A percentile compares a stretch with the other conserved stretches of the same genome.
phyloP scores from a whole-genome alignment of 2,888 invertebrate genomes.

The Caradrina clavipalpis region DNA sequence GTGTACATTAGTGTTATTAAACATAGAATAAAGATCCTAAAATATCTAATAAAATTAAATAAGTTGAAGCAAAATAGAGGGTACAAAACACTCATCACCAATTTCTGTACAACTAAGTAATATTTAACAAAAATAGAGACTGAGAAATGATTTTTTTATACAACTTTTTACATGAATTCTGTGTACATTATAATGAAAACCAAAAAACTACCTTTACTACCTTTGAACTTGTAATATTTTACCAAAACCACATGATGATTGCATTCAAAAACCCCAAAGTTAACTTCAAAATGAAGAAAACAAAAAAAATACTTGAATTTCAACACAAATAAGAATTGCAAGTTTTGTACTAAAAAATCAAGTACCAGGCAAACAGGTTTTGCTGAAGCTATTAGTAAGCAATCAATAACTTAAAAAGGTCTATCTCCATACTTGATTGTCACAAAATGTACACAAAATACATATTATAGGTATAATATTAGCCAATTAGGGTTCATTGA shows the following conservation, averaged over 20 bases:
- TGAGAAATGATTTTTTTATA: no score
- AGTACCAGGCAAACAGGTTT: slow-evolving; percentile 52
- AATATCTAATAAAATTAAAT: no score
- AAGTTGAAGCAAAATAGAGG: no score
- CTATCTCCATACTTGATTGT: slow-evolving; percentile 16
- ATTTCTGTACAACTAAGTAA: no score
- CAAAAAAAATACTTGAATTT: background rate
- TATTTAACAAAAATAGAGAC: no score
- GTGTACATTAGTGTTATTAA: no score
- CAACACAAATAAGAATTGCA: slow-evolving; percentile 22
- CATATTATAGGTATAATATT: slow-evolving; percentile 24
- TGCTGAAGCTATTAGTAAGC: slow-evolving; percentile 16
- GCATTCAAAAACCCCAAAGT: slow-evolving; percentile 4
- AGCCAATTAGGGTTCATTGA: slow-evolving; percentile 48
- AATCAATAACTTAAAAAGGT: slow-evolving; percentile 46
- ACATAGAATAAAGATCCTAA: background rate
- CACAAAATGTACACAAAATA: slow-evolving; percentile 36
- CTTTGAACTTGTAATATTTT: background rate
- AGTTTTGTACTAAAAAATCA: slow-evolving; percentile 27
- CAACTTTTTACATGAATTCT: no score
- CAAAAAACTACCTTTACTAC: background rate
- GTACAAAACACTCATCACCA: no score
- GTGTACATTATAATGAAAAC: background rate
- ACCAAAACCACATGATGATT: slow-evolving; percentile 7
- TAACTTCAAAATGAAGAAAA: background rate